Evolutionary conservation across 2,888 invertebrate genomes (phyloP), one percentile per base, ranked within the genome.

Genomic region (Lasioglossum calceatum): DNA sequence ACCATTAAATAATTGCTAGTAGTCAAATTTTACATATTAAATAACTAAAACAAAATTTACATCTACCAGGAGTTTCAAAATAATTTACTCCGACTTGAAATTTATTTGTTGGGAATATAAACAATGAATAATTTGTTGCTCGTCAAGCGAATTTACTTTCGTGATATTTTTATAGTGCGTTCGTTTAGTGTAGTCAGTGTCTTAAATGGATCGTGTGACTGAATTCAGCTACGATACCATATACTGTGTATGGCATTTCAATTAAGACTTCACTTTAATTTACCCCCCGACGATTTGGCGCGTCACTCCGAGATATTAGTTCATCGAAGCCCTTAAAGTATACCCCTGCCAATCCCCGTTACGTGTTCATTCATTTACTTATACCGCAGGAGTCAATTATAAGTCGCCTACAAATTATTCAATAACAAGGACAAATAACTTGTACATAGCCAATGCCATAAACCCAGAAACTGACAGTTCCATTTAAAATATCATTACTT

Each of bases 241-340:
- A 36, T 39, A 76, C 67, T 80, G 77, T 61, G 80, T 79, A 80
- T 85, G 80, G 77, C 84, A 83, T 86, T 89, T 87, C 91, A 88
- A 91, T 87, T 91, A 92, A 93, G 92, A 91, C 91, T 92, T 92
- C 92, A 85, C 87, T 93, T 90, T 89, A 92, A 93, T 93, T 93
- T 92, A 91, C 92, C 92, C 92, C 93, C 93, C 85, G 90, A 89
- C 73, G 91, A 87, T 89, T 89, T 78, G 85, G 71, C 81, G 76
- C 85, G 87, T 80, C 88, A 74, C 84, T 82, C 76, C 39, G 64
- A 83, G 88, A 87, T 85, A 87, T 87, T 84, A 88, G 87, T 81
- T 79, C 79, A 87, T 81, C 78, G 88, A 89, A 88, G 81, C 90
- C 91, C 88, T 91, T 88, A 77, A 85, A 89, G 85, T 84, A 81